Conservation (phyloP, 1,140 invertebrate genomes). For the Papilio machaon region DNA sequence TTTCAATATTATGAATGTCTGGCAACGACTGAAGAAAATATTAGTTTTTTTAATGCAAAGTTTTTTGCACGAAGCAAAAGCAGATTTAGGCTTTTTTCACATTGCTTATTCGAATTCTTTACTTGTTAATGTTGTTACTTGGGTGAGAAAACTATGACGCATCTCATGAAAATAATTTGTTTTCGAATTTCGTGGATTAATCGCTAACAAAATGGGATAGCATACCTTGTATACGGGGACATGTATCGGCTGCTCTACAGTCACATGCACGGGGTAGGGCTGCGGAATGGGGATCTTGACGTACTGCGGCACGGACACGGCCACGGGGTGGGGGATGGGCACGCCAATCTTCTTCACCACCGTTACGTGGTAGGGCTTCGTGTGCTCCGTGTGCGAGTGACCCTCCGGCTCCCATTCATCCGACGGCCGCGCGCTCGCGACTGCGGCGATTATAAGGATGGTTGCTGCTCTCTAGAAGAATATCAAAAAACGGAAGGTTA, state of each 20-base stretch:
- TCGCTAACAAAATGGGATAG: not conserved
- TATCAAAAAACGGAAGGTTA: not conserved
- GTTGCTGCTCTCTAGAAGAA: slow-evolving; percentile 68
- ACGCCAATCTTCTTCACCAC: slow-evolving; percentile 90
- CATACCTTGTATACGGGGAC: slow-evolving; percentile 88
- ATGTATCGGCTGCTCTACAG: slow-evolving; percentile 87
- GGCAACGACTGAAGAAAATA: not conserved
- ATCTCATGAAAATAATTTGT: not conserved
- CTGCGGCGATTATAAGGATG: slow-evolving; percentile 85
- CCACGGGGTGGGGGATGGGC: slow-evolving; percentile 88
- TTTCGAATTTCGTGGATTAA: too few relatives aligned
- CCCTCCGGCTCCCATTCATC: slow-evolving; percentile 91
- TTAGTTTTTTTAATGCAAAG: not conserved
- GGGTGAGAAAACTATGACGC: too few relatives aligned
- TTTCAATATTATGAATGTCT: slow-evolving; percentile 41
- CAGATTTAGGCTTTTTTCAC: not conserved
- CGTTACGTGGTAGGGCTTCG: slow-evolving; percentile 87
- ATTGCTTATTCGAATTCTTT: slow-evolving; percentile 7
- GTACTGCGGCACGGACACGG: slow-evolving; percentile 88
- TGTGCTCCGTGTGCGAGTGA: slow-evolving; percentile 85
- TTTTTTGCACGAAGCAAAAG: not conserved
- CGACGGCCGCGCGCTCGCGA: slow-evolving; percentile 85
- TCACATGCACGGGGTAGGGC: slow-evolving; percentile 87
- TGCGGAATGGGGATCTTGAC: slow-evolving; percentile 89
- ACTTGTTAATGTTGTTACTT: not conserved